Evolutionary conservation across 2,113 vertebrate genomes (phyloP).

Genomic region (Haplochromis burtoni): DNA sequence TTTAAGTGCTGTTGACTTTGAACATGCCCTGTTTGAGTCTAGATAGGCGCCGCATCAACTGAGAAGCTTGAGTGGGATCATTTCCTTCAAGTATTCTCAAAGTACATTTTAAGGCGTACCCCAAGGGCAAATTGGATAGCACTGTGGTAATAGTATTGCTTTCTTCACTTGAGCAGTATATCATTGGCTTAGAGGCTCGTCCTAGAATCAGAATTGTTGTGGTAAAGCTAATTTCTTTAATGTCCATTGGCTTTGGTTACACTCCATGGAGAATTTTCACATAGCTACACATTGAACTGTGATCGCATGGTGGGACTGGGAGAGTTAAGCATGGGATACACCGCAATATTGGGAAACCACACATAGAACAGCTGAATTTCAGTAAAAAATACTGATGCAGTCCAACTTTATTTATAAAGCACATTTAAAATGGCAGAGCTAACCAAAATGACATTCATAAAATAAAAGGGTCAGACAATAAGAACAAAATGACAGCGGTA

Average conservation of each 20-base stretch:
- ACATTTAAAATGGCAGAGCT: not conserved
- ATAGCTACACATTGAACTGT: not conserved
- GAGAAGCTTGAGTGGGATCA: not conserved
- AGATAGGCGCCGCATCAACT: slow-evolving; percentile 6
- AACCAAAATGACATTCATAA: not conserved
- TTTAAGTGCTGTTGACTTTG: slow-evolving; percentile 59
- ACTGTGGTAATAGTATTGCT: not conserved
- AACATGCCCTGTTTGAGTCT: slow-evolving; percentile 16
- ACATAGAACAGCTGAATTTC: not conserved
- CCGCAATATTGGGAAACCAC: not conserved
- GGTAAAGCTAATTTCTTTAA: not conserved
- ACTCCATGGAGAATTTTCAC: not conserved
- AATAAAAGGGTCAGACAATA: not conserved
- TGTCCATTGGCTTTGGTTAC: not conserved
- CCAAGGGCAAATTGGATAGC: slow-evolving; percentile 33
- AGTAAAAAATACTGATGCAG: not conserved
- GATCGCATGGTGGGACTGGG: not conserved
- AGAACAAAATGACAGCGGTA: not conserved
- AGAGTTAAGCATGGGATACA: not conserved
- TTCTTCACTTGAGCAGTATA: not conserved
- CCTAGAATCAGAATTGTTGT: not conserved
- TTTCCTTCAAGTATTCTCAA: slow-evolving; percentile 31
- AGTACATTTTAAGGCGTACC: slow-evolving; percentile 12
- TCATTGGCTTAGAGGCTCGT: slow-evolving; percentile 7
- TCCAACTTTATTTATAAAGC: not conserved